Evolutionary conservation across 2,113 vertebrate species (phyloP), one percentile per base, ranked within the genome.

Genomic region (Ceratotherium simum): DNA sequence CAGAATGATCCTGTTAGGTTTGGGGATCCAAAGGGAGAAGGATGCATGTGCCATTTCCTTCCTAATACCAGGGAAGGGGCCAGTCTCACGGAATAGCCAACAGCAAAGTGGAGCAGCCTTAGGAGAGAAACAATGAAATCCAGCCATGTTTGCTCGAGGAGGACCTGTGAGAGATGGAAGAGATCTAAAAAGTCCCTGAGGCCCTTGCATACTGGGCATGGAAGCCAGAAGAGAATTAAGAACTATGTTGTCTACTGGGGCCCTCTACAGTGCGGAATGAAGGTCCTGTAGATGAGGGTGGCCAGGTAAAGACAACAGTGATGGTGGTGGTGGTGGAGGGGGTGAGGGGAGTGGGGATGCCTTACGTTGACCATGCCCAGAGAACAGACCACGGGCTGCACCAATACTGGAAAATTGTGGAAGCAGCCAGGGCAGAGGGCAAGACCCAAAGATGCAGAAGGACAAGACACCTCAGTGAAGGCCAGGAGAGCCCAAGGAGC

Each of bases 381-480:
- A 39, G 31, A 67, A 64, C 1, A 70, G 69, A 92, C 8, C 3
- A n/a, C 0, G 10, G 17, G 16, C 21, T 84, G 21, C 1, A 1
- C 9, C 23, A 46, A 3, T 7, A 13, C 7, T 51, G 17, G 51
- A 42, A 83, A 69, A 56, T 0, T 18, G 10, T 1, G 36, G 62
- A 16, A n/a, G 3, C 12, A 56, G 16, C 29, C 8, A 60, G 21
- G 18, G 10, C 12, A 83, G 27, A 69, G 31, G 14, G 17, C 1
- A 51, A 16, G 39, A 56, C 3, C 1, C 21, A 39, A n/a, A 92
- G 60, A 88, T 14, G 72, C 0, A 5, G 1, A 7, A 54, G 14
- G 42, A 46, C 21, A 60, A 33, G 39, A 25, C 1, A 56, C 11
- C 48, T 70, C 39, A n/a, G 6, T 21, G 65, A 93, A 81, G 36